Base-by-base conservation (phyloP, 2,888 invertebrate genomes). In the Synanthedon andrenaeformis region DNA sequence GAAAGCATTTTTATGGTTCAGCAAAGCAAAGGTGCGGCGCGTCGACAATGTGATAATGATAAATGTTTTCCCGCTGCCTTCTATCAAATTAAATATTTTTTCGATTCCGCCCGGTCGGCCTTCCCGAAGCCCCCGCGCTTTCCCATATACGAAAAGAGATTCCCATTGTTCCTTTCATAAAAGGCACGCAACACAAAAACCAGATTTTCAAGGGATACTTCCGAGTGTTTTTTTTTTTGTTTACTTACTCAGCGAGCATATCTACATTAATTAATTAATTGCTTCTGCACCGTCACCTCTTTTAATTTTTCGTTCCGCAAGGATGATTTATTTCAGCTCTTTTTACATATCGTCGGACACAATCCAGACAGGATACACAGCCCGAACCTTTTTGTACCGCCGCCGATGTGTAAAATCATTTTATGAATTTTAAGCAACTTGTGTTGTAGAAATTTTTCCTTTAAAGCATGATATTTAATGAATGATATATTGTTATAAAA, bases 11-110 rank as follows among this genome's bases (percentile, higher is more conserved):
- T 68, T 62, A 60, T 73, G 69, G 72, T 76, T 72, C 70, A 72
- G 64, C 63, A 62, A 59, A 62, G 64, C 60, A 56, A 69, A 78
- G 82, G 81, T 72, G 79, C 71, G 80, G 72, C 68, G 55, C 57
- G 66, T 65, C 68, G 76, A 66, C 76, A 72, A 69, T 76, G 70
- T 80, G 76, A 83, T 83, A 79, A 82, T 83, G 84, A 85, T 81
- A 80, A 83, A 84, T 82, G 82, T 74, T 62, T 66, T 64, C 62
- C 64, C 62, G 67, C 68, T 64, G 66, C 70, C 76, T 72, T 73
- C 74, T 70, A 76, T 78, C 76, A 76, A 77, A 74, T 58, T 57
- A 57, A 73, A 78, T 77, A 74, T 76, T 79, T 71, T 76, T 70
- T 66, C 66, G 68, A 74, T 67, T 69, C 70, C 70, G 65, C 66